Evolutionary conservation across 2,888 invertebrate genomes (phyloP).

Genomic region (Lithophane socia): DNA sequence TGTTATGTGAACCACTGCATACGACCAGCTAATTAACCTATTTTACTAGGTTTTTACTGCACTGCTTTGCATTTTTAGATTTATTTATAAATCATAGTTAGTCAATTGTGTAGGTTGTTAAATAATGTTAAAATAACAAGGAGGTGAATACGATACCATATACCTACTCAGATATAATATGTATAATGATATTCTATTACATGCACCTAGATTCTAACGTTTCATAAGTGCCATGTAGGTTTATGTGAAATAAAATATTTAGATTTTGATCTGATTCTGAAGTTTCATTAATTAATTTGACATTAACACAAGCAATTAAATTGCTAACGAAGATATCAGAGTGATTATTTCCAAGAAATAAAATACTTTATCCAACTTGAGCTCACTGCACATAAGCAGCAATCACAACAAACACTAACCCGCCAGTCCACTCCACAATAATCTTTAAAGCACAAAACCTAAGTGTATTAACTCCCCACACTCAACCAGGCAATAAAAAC

Average conservation of each 20-base stretch:
- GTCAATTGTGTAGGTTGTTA: background rate
- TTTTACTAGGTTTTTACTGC: background rate
- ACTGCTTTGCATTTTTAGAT: background rate
- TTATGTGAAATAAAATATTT: too few species aligned
- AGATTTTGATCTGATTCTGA: background rate
- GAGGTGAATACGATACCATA: too few species aligned
- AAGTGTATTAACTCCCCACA: constrained; percentile 46
- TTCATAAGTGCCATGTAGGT: too few species aligned
- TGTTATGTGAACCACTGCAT: background rate
- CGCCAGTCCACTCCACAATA: constrained; percentile 35
- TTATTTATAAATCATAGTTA: too few species aligned
- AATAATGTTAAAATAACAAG: background rate
- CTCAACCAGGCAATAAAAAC: constrained; percentile 50
- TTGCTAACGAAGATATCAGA: background rate
- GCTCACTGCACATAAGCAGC: background rate
- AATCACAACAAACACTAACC: constrained; percentile 9
- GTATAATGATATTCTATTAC: too few species aligned
- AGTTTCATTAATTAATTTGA: background rate
- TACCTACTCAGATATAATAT: too few species aligned
- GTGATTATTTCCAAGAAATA: background rate
- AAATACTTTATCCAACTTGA: constrained; percentile 9
- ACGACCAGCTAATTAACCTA: background rate
- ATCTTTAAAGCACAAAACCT: constrained; percentile 43
- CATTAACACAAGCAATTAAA: background rate
- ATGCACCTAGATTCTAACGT: too few species aligned